phyloP scores from a whole-genome alignment of 2,797 vertebrate species.

The Crenuchus spilurus region DNA sequence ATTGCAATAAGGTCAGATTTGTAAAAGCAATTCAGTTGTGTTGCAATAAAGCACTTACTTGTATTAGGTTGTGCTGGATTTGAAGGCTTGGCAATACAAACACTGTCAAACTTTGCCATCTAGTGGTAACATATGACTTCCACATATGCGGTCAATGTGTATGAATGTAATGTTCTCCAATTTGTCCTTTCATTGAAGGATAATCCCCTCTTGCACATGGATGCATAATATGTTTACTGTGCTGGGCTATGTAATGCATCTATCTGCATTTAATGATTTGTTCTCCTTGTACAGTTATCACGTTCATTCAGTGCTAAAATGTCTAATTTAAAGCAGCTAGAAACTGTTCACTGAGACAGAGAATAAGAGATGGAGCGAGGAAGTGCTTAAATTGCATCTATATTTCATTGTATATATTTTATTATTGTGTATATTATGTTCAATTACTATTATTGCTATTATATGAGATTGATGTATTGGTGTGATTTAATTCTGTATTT shows the following conservation, averaged over 20 bases:
- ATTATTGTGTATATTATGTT: slow-evolving; percentile 83
- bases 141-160: slow-evolving; percentile 9
- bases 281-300: slow-evolving; percentile 44
- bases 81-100: slow-evolving; percentile 48
- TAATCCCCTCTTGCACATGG: not conserved
- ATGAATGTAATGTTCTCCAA: slow-evolving; percentile 17
- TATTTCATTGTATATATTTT: slow-evolving; percentile 85
- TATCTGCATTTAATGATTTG: slow-evolving; percentile 34
- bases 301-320: slow-evolving; percentile 59
- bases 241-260: slow-evolving; percentile 2
- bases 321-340: slow-evolving; percentile 69
- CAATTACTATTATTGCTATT: slow-evolving; percentile 80
- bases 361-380: slow-evolving; percentile 56
- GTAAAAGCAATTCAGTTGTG: slow-evolving; percentile 47
- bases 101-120: slow-evolving; percentile 74
- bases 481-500: slow-evolving; percentile 83
- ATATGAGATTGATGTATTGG: slow-evolving; percentile 82
- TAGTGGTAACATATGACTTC: slow-evolving; percentile 64
- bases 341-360: slow-evolving; percentile 57
- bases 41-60: slow-evolving; percentile 49
- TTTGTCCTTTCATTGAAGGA: slow-evolving; percentile 11
- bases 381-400: slow-evolving; percentile 76
- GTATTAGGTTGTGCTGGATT: slow-evolving; percentile 14
- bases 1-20: slow-evolving; percentile 64
- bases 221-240: slow-evolving; percentile 19